A percentile compares a stretch with the other conserved stretches of the same genome.
Evolutionary conservation across 2,797 vertebrate species (phyloP).

Genomic region (Notoglanidium macrostoma): DNA sequence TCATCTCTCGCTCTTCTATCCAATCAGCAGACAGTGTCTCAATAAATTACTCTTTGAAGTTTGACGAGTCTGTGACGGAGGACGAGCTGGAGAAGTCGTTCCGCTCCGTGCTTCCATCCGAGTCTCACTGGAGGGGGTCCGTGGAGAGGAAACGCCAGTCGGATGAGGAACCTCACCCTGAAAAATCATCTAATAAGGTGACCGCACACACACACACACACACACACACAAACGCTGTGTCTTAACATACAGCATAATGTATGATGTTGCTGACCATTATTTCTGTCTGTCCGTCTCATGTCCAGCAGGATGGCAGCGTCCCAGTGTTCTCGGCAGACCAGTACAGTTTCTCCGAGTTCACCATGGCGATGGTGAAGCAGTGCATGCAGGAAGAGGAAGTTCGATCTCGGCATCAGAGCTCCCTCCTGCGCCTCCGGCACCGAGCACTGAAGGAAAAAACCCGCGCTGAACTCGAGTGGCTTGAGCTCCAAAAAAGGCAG

Average conservation of each 20-base stretch:
- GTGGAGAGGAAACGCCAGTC: slow-evolving; percentile 90
- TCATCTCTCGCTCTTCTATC: neutral
- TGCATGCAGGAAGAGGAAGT: slow-evolving; percentile 98
- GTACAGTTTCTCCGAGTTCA: slow-evolving; percentile 95
- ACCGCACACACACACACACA: neutral
- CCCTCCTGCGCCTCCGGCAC: slow-evolving; percentile 89
- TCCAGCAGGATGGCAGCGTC: slow-evolving; percentile 79
- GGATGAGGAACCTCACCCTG: slow-evolving; percentile 82
- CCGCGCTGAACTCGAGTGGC: slow-evolving; percentile 91
- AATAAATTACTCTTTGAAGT: slow-evolving; percentile 89
- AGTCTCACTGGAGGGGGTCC: slow-evolving; percentile 90
- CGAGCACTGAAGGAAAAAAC: slow-evolving; percentile 96
- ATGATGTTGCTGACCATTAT: no score
- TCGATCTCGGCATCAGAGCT: slow-evolving; percentile 92
- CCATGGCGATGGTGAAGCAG: slow-evolving; percentile 97
- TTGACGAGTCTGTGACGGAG: slow-evolving; percentile 95
- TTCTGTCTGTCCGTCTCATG: neutral
- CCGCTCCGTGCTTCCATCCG: slow-evolving; percentile 91
- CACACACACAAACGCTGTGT: neutral
- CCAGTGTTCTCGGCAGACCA: slow-evolving; percentile 87
- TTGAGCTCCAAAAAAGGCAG: slow-evolving; percentile 93
- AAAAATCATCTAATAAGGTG: slow-evolving; percentile 70
- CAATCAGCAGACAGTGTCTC: slow-evolving; percentile 79
- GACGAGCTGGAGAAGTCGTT: slow-evolving; percentile 95
- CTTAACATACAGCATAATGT: no score